Evolutionary conservation across 2,888 invertebrate species (phyloP).

Genomic region (Crocallis elinguaria): DNA sequence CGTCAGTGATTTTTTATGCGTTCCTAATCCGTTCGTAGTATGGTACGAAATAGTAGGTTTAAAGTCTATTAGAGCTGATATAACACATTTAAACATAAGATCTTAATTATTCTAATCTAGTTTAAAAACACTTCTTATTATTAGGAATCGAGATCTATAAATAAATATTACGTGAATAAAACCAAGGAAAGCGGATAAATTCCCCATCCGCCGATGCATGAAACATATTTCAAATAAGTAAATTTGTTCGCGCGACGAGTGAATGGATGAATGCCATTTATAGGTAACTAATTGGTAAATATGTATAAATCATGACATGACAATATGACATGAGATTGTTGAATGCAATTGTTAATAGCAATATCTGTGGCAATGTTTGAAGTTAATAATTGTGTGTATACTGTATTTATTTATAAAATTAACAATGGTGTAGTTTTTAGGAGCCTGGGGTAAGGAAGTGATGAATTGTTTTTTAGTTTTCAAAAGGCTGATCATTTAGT

Average conservation of each 20-base stretch:
- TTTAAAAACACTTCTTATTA: too few species aligned
- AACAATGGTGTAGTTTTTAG: neutral
- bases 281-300: constrained; percentile 4
- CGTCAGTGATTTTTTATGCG: too few species aligned
- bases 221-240: constrained; percentile 25
- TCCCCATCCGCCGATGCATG: constrained; percentile 38
- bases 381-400: neutral
- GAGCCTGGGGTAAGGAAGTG: neutral
- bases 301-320: constrained; percentile 15
- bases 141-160: too few species aligned
- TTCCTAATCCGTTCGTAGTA: too few species aligned
- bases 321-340: constrained; percentile 6
- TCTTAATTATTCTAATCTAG: neutral
- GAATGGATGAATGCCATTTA: constrained; percentile 6
- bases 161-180: constrained; percentile 21
- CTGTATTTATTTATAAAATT: neutral
- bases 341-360: constrained; percentile 7
- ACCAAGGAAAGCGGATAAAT: constrained; percentile 54
- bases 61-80: too few species aligned
- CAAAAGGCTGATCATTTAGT: too few species aligned
- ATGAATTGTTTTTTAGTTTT: too few species aligned
- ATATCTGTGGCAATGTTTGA: constrained; percentile 9
- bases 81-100: neutral
- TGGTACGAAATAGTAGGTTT: too few species aligned
- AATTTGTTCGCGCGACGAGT: constrained; percentile 1